Conservation (phyloP, 2,113 vertebrate species). For the Plectropomus leopardus region DNA sequence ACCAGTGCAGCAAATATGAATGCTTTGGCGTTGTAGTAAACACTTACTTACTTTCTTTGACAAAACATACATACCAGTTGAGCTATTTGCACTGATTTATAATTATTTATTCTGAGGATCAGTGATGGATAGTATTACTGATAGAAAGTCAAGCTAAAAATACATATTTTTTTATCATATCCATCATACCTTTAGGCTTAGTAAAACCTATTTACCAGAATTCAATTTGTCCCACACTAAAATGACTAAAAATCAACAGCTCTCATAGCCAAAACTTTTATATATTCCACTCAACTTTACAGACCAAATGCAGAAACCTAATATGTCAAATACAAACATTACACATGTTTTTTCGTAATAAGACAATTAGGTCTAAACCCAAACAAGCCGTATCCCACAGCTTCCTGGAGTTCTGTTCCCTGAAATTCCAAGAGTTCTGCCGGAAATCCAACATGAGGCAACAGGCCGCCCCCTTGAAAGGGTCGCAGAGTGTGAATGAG, state of each 20-base stretch:
- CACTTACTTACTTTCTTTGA: neutral
- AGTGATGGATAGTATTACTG: neutral
- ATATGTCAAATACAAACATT: neutral
- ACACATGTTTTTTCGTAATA: neutral
- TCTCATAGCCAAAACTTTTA: neutral
- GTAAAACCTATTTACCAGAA: neutral
- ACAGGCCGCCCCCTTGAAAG: conserved; percentile 68
- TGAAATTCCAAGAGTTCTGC: conserved; percentile 73
- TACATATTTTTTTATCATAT: too few relatives aligned
- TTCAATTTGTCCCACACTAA: neutral
- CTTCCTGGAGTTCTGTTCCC: conserved; percentile 72
- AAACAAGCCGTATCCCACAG: conserved; percentile 52
- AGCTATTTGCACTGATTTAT: neutral
- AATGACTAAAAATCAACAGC: neutral
- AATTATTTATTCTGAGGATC: neutral
- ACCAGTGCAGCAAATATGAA: neutral
- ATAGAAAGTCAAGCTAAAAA: too few relatives aligned
- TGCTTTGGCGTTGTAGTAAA: neutral
- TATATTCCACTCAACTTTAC: neutral
- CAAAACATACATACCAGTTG: neutral
- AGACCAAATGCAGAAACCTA: neutral
- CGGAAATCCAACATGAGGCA: conserved; percentile 84
- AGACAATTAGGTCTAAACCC: conserved; percentile 19
- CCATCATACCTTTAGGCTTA: neutral
- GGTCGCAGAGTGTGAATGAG: conserved; percentile 79